Conservation (phyloP, 2,888 invertebrate species). For the Parnassius glacialis region DNA sequence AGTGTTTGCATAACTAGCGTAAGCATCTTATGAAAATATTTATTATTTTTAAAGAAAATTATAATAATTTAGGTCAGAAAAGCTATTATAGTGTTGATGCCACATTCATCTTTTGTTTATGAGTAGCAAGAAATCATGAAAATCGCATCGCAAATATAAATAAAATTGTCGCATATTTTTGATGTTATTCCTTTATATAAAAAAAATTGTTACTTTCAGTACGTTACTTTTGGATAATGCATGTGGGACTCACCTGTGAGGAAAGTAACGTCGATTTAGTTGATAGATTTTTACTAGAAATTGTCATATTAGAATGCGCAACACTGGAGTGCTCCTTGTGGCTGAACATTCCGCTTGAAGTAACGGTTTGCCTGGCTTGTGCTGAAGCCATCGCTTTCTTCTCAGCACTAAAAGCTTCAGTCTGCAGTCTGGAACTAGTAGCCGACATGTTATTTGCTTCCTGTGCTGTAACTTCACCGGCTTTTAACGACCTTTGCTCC, state of each 20-base stretch:
- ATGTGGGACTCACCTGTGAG: slow-evolving; percentile 63
- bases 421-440: slow-evolving; percentile 90
- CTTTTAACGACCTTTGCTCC: slow-evolving; percentile 91
- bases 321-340: slow-evolving; percentile 85
- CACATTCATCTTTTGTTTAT: slow-evolving; percentile 10
- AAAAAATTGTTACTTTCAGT: not conserved
- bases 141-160: slow-evolving; percentile 2
- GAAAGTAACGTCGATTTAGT: slow-evolving; percentile 82
- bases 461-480: slow-evolving; percentile 91
- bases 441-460: slow-evolving; percentile 93
- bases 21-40: too few species aligned
- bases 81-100: slow-evolving; percentile 10
- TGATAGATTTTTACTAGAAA: slow-evolving; percentile 87
- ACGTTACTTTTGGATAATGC: not conserved
- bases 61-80: slow-evolving; percentile 8
- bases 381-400: slow-evolving; percentile 87
- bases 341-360: slow-evolving; percentile 89
- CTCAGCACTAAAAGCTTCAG: slow-evolving; percentile 92
- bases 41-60: too few species aligned
- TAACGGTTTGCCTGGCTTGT: slow-evolving; percentile 90
- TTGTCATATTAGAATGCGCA: slow-evolving; percentile 90
- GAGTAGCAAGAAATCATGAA: slow-evolving; percentile 1
- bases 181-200: not conserved
- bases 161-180: not conserved
- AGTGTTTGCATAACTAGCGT: too few species aligned